Percentiles rank a stretch among this genome's conserved stretches.
These are phyloP conservation scores for Lasioglossum baleicum DNA, from an alignment of 1,140 invertebrate genomes.

Conservation along the genomic window DNA sequence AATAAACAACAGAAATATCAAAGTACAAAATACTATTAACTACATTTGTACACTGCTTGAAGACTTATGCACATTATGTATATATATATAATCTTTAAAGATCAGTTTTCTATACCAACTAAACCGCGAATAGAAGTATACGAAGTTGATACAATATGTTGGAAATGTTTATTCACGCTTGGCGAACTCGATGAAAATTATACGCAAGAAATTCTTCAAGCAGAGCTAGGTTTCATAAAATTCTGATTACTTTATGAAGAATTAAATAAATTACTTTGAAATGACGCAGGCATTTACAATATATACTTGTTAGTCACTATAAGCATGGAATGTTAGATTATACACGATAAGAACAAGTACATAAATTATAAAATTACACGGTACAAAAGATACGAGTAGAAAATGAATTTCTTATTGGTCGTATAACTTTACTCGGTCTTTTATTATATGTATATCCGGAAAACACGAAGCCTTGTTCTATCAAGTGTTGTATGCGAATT, in stretches of 20 bases:
- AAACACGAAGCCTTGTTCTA: conserved; percentile 20
- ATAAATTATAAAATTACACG: conserved; percentile 45
- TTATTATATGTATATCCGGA: conserved; percentile 34
- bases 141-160: neutral
- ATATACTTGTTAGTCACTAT: conserved; percentile 54
- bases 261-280: conserved; percentile 58
- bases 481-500: conserved; percentile 17
- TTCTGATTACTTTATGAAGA: conserved; percentile 49
- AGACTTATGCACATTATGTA: conserved; percentile 33
- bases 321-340: conserved; percentile 67
- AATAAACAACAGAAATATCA: conserved; percentile 54
- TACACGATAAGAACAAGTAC: conserved; percentile 52
- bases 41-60: conserved; percentile 65
- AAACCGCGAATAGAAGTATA: neutral
- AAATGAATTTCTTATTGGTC: conserved; percentile 41
- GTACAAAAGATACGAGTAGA: conserved; percentile 51
- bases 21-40: conserved; percentile 62
- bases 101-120: conserved; percentile 15
- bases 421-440: conserved; percentile 35
- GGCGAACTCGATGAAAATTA: neutral
- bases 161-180: neutral
- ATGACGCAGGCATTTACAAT: conserved; percentile 57
- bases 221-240: conserved; percentile 30
- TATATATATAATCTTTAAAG: conserved; percentile 29
- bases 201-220: conserved; percentile 37